A percentile compares a stretch with the other conserved stretches of the same genome.
Evolutionary conservation across 2,797 vertebrate species (phyloP).

Genomic region (Lithobates pipiens): DNA sequence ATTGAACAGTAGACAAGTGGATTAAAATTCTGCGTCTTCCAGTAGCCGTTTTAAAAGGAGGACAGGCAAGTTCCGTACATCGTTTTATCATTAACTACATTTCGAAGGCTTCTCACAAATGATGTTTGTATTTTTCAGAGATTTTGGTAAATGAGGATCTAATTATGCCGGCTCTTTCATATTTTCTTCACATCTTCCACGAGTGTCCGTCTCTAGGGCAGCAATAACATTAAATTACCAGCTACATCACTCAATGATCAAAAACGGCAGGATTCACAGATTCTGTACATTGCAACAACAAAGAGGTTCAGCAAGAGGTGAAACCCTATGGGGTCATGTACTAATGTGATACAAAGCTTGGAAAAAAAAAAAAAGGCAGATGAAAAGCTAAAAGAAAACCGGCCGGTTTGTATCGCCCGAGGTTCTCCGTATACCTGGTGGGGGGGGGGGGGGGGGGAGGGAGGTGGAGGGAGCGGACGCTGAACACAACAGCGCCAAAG

Average conservation of each 20-base stretch:
- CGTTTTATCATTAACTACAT: constrained; percentile 17
- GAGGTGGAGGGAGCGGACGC: background rate
- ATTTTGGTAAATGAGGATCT: constrained; percentile 44
- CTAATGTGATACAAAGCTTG: constrained; percentile 6
- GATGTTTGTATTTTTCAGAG: constrained; percentile 39
- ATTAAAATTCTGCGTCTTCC: background rate
- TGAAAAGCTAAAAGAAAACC: constrained; percentile 3
- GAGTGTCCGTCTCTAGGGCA: constrained; percentile 45
- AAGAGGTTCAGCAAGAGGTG: constrained; percentile 33
- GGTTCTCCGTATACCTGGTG: background rate
- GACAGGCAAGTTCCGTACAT: background rate
- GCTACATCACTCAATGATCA: constrained; percentile 43
- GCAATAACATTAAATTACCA: constrained; percentile 39
- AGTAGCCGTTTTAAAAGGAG: constrained; percentile 11
- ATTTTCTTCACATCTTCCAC: constrained; percentile 18
- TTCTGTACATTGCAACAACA: constrained; percentile 25
- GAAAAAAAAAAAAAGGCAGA: background rate
- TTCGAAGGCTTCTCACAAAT: constrained; percentile 30
- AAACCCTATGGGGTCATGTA: constrained; percentile 36
- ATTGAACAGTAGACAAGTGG: constrained; percentile 41
- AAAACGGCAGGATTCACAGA: constrained; percentile 22
- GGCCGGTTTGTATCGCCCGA: constrained; percentile 9
- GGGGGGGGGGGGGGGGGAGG: background rate
- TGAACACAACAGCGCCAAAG: background rate
- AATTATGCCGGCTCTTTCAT: constrained; percentile 40